phyloP scores from a whole-genome alignment of 2,797 vertebrate genomes.

The Moxostoma hubbsi region DNA sequence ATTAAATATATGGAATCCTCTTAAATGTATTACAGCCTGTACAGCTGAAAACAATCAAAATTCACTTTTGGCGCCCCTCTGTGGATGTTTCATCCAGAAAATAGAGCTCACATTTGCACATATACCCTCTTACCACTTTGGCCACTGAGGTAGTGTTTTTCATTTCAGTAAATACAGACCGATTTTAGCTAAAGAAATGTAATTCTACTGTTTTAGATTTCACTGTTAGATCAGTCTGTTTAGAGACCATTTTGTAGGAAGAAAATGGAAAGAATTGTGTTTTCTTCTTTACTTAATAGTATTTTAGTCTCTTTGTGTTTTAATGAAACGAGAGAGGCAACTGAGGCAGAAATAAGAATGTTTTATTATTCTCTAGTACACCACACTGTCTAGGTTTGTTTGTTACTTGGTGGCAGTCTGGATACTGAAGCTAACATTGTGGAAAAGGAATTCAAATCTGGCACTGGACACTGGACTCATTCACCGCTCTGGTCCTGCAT shows the following conservation, averaged over 20 bases:
- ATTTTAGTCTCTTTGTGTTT: conserved; percentile 34
- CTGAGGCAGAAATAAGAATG: conserved; percentile 47
- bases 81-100: too few relatives aligned
- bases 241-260: conserved; percentile 39
- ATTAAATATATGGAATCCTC: too few relatives aligned
- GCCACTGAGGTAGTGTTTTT: too few relatives aligned
- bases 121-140: too few relatives aligned
- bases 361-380: background rate
- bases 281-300: conserved; percentile 27
- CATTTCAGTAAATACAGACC: too few relatives aligned
- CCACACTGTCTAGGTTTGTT: conserved; percentile 24
- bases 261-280: conserved; percentile 31
- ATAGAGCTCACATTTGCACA: too few relatives aligned
- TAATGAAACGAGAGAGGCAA: conserved; percentile 38
- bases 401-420: conserved; percentile 10
- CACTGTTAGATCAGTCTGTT: background rate
- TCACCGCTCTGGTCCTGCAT: background rate
- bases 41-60: too few relatives aligned
- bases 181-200: too few relatives aligned
- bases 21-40: too few relatives aligned
- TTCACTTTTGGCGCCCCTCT: too few relatives aligned
- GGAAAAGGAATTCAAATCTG: conserved; percentile 41
- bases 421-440: conserved; percentile 45
- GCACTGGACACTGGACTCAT: conserved; percentile 13
- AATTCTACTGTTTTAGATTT: too few relatives aligned